Evolutionary conservation across 2,113 vertebrate genomes (phyloP), one percentile per base, ranked within the genome.

Genomic region (Pachycephala philippinensis): DNA sequence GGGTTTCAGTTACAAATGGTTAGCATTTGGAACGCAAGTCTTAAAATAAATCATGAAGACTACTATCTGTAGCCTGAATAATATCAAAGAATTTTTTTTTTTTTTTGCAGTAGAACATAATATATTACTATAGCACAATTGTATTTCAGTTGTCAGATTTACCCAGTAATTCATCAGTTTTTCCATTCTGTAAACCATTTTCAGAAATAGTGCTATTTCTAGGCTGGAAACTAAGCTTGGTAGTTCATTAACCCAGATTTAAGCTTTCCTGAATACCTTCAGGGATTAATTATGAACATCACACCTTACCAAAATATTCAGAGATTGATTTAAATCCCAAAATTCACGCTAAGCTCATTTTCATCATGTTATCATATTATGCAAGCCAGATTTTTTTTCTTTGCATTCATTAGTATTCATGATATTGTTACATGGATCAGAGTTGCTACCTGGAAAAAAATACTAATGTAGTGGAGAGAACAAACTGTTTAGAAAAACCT

Each of bases 251-350:
- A 88, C 52, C 22, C 66, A 81, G 56, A 95, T 95, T 94, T 97
- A 76, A 96, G 26, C 31, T 49, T 93, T 96, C 74, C 76, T 66
- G 44, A n/a, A 61, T 82, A 75, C 52, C 87, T 85, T 81, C 54
- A 80, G 89, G 84, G 84, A 97, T 93, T 97, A 95, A 97, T 96
- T 97, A 95, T 26, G 61, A 79, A 90, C 59, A 91, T 93, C 45
- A 83, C 21, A 90, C 10, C 2, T 95, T 93, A 95, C 53, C 68
- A 93, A 93, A 95, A 89, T 80, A 95, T 57, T 89, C 90, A 87
- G 42, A 86, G 53, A 93, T 95, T 96, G 71, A 89, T 95, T 97
- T 94, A 96, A 95, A 95, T 90, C 81, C 45, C 72, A 31, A 90
- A 79, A 80, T 84, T 75, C 70, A 87, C 7, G 2, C 10, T 91